A percentile compares a stretch with the other conserved stretches of the same genome.
Conservation (phyloP, 1,140 invertebrate genomes). For the Gryllus bimaculatus region DNA sequence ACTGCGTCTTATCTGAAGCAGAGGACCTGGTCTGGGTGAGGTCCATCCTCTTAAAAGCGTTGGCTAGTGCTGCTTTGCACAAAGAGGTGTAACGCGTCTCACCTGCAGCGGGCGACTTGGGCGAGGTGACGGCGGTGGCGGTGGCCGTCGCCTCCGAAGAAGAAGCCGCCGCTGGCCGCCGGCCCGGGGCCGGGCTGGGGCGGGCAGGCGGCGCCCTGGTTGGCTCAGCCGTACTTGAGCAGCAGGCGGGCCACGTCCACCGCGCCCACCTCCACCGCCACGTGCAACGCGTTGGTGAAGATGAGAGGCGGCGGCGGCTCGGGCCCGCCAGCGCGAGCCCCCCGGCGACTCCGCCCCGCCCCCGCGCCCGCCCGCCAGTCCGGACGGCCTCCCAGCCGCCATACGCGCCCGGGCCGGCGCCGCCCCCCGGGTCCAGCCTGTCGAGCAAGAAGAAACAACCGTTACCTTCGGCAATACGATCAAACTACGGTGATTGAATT, state of each 20-base stretch:
- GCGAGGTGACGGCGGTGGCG: not conserved
- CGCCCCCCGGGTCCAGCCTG: constrained; percentile 24
- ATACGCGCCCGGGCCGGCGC: no score
- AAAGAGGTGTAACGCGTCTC: no score
- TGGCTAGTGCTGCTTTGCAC: no score
- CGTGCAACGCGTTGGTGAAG: constrained; percentile 46
- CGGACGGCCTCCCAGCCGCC: not conserved
- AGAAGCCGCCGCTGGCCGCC: constrained; percentile 10
- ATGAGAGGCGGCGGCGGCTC: constrained; percentile 32
- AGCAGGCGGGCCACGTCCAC: constrained; percentile 44
- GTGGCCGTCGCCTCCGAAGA: constrained; percentile 14
- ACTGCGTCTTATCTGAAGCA: no score
- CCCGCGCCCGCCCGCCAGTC: no score
- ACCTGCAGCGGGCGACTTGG: no score
- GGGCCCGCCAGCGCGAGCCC: constrained; percentile 15
- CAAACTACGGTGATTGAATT: no score
- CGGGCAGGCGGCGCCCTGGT: constrained; percentile 35
- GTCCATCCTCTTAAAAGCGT: no score
- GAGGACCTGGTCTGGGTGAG: no score
- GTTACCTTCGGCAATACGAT: not conserved
- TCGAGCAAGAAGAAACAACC: not conserved
- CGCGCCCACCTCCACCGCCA: constrained; percentile 45
- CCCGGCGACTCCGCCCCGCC: not conserved
- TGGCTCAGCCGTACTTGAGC: constrained; percentile 44
- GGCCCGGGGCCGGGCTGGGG: constrained; percentile 4